Evolutionary conservation across 2,113 vertebrate genomes (phyloP), one percentile per base, ranked within the genome.

Genomic region (Porphyrio hochstetteri): DNA sequence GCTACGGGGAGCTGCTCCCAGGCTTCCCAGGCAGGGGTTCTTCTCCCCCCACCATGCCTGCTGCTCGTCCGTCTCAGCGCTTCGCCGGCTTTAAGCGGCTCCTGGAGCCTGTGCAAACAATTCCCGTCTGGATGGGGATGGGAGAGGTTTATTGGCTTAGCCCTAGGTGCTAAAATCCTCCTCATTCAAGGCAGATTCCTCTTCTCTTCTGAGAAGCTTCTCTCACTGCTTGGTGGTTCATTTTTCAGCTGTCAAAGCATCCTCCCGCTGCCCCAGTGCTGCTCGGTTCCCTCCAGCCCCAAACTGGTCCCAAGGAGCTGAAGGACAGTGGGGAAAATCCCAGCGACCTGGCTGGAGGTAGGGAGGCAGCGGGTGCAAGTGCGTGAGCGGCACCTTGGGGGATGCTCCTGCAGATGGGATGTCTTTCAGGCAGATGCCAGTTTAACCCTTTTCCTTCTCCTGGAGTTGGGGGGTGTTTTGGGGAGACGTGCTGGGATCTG

Each of bases 91-190:
- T 91, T 78, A 76, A 95, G 91, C 90, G 61, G 84, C 70, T 90
- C 88, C 69, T 0, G 11, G 36, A 85, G 92, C 1, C 1, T 88
- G 86, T 75, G 95, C 95, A 96, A 96, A 94, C 88, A 94, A 56
- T 88, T 86, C 86, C 95, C 1, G 4, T 28, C 48, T 3, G 0
- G 90, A 81, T 86, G 80, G 83, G 79, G 93, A 77, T 4, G 79
- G 90, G 90, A 11, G 93, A 81, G 90, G 69, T 92, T 92, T 93
- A 53, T 96, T 94, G 90, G 95, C 88, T 97, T 53, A 96, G 92
- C 93, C 80, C 86, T 31, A 96, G 95, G 95, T 96, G 95, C 95
- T 95, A 97, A 96, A 97, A 97, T 96, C 93, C 95, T 95, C 86
- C 78, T 92, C 74, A 16, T 63, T 94, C 93, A 83, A 60, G 65